Evolutionary conservation across 2,888 invertebrate genomes (phyloP).

Genomic region (Andricus quercusramuli): DNA sequence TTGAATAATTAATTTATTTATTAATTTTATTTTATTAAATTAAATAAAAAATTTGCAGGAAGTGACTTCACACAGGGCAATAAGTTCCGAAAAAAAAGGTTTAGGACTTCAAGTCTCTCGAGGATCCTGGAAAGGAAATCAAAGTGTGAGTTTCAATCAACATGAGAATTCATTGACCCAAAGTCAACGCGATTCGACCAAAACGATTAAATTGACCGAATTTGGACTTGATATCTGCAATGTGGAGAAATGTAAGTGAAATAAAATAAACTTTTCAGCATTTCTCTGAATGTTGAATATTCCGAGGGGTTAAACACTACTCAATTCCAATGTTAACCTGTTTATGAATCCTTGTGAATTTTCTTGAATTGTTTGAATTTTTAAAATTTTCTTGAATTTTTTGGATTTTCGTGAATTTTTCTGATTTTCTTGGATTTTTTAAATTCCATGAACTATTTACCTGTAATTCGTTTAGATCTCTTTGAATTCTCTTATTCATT

Average conservation of each 20-base stretch:
- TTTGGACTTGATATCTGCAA: conserved; percentile 16
- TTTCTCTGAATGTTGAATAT: not conserved
- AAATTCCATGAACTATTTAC: no score
- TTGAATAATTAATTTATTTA: no score
- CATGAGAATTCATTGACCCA: conserved; percentile 10
- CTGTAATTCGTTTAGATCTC: no score
- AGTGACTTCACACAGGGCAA: conserved; percentile 48
- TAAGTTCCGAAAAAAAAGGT: conserved; percentile 52
- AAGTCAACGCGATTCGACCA: not conserved
- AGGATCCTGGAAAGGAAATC: conserved; percentile 51
- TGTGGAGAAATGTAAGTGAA: conserved; percentile 17
- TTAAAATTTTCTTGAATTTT: no score
- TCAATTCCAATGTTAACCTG: no score
- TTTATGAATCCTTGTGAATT: no score
- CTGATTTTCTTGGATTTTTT: no score
- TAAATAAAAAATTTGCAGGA: conserved; percentile 44
- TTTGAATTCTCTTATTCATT: no score
- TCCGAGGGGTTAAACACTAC: not conserved
- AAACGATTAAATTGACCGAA: conserved; percentile 31
- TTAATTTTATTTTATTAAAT: not conserved
- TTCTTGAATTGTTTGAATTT: no score
- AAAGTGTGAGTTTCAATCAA: not conserved
- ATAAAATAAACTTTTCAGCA: not conserved
- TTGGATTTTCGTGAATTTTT: no score
- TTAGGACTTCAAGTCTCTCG: conserved; percentile 54